Evolutionary conservation across 2,113 vertebrate species (phyloP), one percentile per base, ranked within the genome.

Genomic region (Orthonyx spaldingii): DNA sequence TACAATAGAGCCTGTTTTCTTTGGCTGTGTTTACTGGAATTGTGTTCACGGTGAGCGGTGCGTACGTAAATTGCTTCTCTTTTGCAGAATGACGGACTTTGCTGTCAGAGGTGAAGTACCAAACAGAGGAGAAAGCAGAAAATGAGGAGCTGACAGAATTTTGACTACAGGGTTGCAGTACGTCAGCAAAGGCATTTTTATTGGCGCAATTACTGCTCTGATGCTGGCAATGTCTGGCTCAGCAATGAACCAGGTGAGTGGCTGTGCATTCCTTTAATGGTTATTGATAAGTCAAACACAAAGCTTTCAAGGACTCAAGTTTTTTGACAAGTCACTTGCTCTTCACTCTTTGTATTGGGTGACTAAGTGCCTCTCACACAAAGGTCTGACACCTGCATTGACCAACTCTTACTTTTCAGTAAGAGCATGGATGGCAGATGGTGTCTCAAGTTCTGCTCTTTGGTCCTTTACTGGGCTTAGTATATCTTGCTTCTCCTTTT

Each of bases 21-120:
- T 93, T 60, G 80, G 33, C 56, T 47, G 13, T 42, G 59, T 41
- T 27, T 4, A 2, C 5, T 35, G 28, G 69, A 41, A 3, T 17
- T 3, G 41, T 16, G 37, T 4, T 69, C 35, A 3, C 0, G 0
- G 20, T 23, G 69, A 69, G 32, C 46, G 16, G 32, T 21, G 59
- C 64, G 68, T 17, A 37, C 1, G 1, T 37, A 26, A 44, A 35
- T 41, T 2, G 11, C 70, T 60, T 57, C 50, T 82, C 49, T 44
- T 53, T 22, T 2, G 6, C 70, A 41, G 72, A n/a, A 27, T 10
- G 15, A 16, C 0, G 0, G 22, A 10, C 35, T 27, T 32, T 68
- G 57, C 53, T 80, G 59, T 26, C 47, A 50, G 82, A 65, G 15
- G 6, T 44, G 69, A 64, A 20, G 64, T 4, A 35, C 27, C 60